Conservation (phyloP, 2,797 vertebrate species). For the Labeo calbasu region DNA sequence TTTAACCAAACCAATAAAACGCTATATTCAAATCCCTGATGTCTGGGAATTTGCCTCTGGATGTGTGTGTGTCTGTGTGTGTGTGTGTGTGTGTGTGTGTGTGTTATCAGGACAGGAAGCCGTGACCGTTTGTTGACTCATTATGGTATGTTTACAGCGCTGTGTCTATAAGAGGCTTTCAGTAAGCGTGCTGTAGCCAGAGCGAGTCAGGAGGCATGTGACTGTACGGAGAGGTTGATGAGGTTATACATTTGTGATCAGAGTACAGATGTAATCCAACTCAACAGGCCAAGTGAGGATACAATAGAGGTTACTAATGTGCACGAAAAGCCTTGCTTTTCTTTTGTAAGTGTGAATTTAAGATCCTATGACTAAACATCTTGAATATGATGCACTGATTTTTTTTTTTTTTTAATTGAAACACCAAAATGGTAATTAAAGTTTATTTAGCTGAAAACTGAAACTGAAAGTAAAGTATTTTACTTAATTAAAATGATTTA, state of each 20-base stretch:
- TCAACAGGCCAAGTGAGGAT: neutral
- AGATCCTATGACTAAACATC: no score
- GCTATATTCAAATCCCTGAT: neutral
- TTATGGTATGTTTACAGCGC: neutral
- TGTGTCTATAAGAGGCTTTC: conserved; percentile 13
- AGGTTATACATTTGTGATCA: conserved; percentile 24
- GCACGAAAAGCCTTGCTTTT: neutral
- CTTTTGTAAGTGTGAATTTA: no score
- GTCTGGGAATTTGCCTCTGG: neutral
- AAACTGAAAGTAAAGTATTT: no score
- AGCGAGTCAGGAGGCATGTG: conserved; percentile 9
- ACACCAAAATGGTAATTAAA: no score
- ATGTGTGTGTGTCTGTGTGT: neutral
- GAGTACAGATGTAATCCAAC: conserved; percentile 31
- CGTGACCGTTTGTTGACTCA: conserved; percentile 9
- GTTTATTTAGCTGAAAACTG: no score
- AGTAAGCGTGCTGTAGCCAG: conserved; percentile 37
- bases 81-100: neutral
- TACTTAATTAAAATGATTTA: no score
- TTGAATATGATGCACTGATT: no score
- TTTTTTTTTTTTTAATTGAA: no score
- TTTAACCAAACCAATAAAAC: neutral
- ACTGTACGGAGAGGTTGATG: neutral
- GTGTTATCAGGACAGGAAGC: conserved; percentile 7
- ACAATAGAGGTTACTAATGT: neutral